Base-by-base conservation (phyloP, 1,140 invertebrate genomes). In the Drosophila arawakana region DNA sequence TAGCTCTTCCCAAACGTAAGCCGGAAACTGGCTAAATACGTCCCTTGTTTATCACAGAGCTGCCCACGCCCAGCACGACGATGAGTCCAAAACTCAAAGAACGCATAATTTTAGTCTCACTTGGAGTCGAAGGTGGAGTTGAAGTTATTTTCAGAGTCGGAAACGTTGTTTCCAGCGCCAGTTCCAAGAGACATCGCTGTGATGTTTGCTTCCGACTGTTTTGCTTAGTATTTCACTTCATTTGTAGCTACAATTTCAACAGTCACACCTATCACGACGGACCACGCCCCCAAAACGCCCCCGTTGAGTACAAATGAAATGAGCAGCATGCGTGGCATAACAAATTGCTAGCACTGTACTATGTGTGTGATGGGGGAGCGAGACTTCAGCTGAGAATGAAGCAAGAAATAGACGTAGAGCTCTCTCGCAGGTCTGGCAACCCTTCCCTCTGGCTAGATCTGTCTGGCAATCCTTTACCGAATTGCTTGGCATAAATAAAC, bases 401-500 rank as follows among this genome's bases (percentile, higher is more conserved):
- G 15, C 52, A 57, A 35, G n/a, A 57, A 63, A 70, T 62, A 74
- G 58, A 74, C 50, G 63, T 73, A 15, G 55, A 46, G 60, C 52
- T 39, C 13, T 39, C 13, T 39, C 1, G 3, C 4, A 8, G 18
- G 4, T 57, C 18, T 11, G 8, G 52, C 49, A 65, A 41, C 66
- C 66, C 66, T 70, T 54, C 58, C 68, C 50, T 59, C 18, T 50
- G 13, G 10, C 50, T n/a, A 61, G 41, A 79, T 62, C 39, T 70
- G 70, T 61, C 61, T 59, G 61, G 39, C 61, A 80, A 80, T 78
- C 75, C 78, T 78, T 78, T 74, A 35, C 39, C 50, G 37, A 37
- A 80, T 74, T 78, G 66, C 73, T 78, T 74, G 80, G 85, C 84
- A 89, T 90, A 90, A 84, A 89, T 89, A 89, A 89, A 89, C 85